Percentiles rank a stretch among this genome's conserved stretches.
Evolutionary conservation across 2,888 invertebrate genomes (phyloP).

Genomic region (Colletes collaris): DNA sequence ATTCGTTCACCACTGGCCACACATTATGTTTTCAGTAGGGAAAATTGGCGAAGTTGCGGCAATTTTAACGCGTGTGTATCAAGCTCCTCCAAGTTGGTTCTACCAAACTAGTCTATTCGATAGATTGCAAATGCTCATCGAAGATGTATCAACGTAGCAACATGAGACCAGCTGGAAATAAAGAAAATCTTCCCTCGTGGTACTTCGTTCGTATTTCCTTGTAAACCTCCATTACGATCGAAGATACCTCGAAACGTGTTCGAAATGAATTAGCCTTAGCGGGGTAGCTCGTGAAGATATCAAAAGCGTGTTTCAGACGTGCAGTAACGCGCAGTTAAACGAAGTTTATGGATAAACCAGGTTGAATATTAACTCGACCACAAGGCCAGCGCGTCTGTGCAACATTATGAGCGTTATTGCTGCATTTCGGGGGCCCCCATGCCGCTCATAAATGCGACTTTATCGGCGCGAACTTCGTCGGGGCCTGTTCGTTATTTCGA

Average conservation of each 20-base stretch:
- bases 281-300: conserved; percentile 49
- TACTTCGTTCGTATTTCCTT: neutral
- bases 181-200: too few species aligned
- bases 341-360: conserved; percentile 56
- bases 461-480: conserved; percentile 1
- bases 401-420: conserved; percentile 39
- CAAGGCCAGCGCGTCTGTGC: neutral
- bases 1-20: too few species aligned
- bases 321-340: conserved; percentile 54
- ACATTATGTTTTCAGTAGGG: too few species aligned
- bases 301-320: conserved; percentile 42
- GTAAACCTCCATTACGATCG: conserved; percentile 41
- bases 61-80: too few species aligned
- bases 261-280: conserved; percentile 25
- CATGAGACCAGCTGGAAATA: too few species aligned
- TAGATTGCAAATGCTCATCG: too few species aligned
- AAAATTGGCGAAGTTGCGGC: too few species aligned
- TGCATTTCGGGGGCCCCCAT: neutral
- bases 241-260: conserved; percentile 29
- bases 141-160: too few species aligned
- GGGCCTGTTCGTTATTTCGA: conserved; percentile 4
- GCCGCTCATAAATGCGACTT: conserved; percentile 16
- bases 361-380: conserved; percentile 53
- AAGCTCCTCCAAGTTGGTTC: too few species aligned
- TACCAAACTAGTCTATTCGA: too few species aligned